Conservation (phyloP, 2,888 invertebrate species). For the Ennomos erosarius region DNA sequence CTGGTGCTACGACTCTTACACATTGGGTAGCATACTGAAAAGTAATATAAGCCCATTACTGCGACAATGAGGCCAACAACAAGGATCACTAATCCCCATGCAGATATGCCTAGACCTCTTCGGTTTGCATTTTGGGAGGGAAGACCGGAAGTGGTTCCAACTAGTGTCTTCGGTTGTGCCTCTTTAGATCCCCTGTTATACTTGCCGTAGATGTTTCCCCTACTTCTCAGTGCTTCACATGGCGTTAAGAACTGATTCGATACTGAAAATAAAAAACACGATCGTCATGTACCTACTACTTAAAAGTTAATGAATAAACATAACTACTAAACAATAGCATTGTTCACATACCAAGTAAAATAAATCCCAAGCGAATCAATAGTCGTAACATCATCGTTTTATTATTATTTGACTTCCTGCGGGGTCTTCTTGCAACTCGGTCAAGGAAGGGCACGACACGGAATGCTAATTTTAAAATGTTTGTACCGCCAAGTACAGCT, state of each 20-base stretch:
- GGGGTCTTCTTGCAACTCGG: conserved; percentile 40
- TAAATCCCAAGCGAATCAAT: conserved; percentile 57
- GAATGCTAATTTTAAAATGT: not conserved
- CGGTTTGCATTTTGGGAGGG: conserved; percentile 58
- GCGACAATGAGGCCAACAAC: conserved; percentile 79
- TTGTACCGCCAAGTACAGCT: not conserved
- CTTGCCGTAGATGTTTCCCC: conserved; percentile 41
- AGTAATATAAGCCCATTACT: conserved; percentile 86
- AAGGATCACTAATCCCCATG: conserved; percentile 87
- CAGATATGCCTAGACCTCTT: conserved; percentile 83
- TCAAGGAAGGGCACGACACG: conserved; percentile 13
- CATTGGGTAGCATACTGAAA: conserved; percentile 88
- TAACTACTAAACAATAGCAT: conserved; percentile 25
- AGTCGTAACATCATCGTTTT: conserved; percentile 60
- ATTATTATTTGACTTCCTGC: conserved; percentile 48
- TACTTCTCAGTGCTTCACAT: conserved; percentile 52
- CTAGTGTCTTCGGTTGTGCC: conserved; percentile 49
- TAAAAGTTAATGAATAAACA: conserved; percentile 10
- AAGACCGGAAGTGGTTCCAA: conserved; percentile 55
- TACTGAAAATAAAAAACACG: conserved; percentile 54
- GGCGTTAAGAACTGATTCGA: conserved; percentile 54
- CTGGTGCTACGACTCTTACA: conserved; percentile 75
- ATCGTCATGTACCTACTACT: not conserved
- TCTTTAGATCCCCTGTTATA: conserved; percentile 46
- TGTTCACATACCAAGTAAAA: conserved; percentile 63